Evolutionary conservation across 1,140 invertebrate genomes (phyloP).

Genomic region (Olivierus martensii): DNA sequence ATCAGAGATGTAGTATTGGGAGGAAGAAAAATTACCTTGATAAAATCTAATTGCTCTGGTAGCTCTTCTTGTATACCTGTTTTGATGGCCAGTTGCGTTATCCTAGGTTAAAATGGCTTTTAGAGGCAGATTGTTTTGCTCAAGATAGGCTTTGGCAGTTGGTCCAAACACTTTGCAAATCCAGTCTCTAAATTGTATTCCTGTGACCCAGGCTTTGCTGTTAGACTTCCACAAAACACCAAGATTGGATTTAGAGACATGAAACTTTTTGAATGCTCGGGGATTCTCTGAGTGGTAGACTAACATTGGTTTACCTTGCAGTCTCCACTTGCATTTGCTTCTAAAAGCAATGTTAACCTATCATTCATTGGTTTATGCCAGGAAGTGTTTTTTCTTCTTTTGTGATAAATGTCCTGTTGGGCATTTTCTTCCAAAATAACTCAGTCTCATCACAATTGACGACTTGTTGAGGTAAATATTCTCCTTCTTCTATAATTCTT

Average conservation of each 20-base stretch:
- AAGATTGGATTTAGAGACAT: not conserved
- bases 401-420: not conserved
- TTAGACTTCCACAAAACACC: constrained; percentile 3
- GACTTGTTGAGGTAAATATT: not conserved
- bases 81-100: not conserved
- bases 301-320: constrained; percentile 3
- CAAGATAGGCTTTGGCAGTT: not conserved
- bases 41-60: not conserved
- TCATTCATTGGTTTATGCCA: not conserved
- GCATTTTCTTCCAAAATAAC: not conserved
- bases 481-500: not conserved
- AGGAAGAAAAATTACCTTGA: constrained; percentile 1
- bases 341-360: constrained; percentile 3
- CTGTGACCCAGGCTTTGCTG: not conserved
- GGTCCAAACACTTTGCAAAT: not conserved
- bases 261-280: not conserved
- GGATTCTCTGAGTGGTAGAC: not conserved
- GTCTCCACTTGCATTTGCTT: not conserved
- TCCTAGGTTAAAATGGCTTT: not conserved
- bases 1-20: constrained; percentile 1
- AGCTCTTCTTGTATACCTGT: not conserved
- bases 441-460: not conserved
- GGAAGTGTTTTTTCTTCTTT: not conserved
- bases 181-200: not conserved
- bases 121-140: not conserved